Conservation (phyloP, 2,797 vertebrate genomes). For the Tapera naevia region DNA sequence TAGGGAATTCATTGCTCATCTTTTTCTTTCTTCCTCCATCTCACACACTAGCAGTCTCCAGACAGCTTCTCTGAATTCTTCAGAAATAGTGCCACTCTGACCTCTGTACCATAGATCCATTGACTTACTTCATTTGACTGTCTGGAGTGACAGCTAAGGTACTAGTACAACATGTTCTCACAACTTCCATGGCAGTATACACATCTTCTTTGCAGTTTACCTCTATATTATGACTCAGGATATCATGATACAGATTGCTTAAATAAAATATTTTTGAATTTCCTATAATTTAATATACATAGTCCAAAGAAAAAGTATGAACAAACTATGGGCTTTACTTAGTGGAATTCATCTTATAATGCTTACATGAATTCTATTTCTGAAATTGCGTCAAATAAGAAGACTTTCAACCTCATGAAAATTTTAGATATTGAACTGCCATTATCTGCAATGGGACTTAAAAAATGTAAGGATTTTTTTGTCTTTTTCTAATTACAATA, state of each 20-base stretch:
- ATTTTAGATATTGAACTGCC: not conserved
- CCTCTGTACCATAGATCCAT: conserved; percentile 63
- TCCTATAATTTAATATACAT: not conserved
- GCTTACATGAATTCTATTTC: not conserved
- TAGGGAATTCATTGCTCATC: conserved; percentile 66
- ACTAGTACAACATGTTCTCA: conserved; percentile 70
- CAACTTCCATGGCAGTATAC: conserved; percentile 54
- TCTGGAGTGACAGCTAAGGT: conserved; percentile 70
- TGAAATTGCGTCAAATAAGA: not conserved
- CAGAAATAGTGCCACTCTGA: conserved; percentile 68
- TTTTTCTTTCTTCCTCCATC: conserved; percentile 58
- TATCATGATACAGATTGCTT: not conserved
- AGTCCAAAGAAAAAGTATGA: not conserved
- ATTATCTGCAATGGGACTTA: not conserved
- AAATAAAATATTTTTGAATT: conserved; percentile 11
- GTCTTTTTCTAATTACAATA: no score
- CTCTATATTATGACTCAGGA: conserved; percentile 52
- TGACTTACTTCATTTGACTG: conserved; percentile 70
- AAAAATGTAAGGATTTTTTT: not conserved
- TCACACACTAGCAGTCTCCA: conserved; percentile 66
- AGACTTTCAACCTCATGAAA: not conserved
- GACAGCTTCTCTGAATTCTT: conserved; percentile 69
- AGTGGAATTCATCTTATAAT: not conserved
- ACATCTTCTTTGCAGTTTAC: conserved; percentile 42
- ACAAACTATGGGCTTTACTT: not conserved